Evolutionary conservation across 64 coral and sea anemone genomes (phyloP), one percentile per base, ranked within the genome.

Genomic region (Porites australiensis): DNA sequence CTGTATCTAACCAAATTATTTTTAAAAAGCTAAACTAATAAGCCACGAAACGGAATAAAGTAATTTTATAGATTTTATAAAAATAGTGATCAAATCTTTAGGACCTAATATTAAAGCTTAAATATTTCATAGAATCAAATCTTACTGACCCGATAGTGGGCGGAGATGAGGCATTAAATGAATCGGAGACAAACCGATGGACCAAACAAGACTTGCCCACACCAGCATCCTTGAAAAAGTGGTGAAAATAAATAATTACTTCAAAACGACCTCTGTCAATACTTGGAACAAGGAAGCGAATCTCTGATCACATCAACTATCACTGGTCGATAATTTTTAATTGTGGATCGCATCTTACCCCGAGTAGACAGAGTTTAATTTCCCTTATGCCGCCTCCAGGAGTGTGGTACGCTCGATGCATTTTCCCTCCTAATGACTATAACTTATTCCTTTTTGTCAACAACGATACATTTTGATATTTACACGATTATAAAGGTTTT

Each of bases 131-230:
- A 37, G 27, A 37, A 21, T 8, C 8, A 47, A 46, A 67, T 13
- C 27, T 37, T 37, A 37, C 93, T 95, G 55, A 99, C 98, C 98
- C 98, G 62, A 99, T 99, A 0, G 98, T 99, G 77, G 98, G 98
- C 13, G 91, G 91, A 8, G 98, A 99, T 13, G 94, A 50, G 0
- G 91, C 82, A 60, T 99, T 95, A 58, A 99, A 99, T 7, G 88
- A 57, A 92, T 99, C 98, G 0, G 98, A 99, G 0, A 99, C 98
- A 82, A 99, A 99, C 0, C 98, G 90, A 88, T 96, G 91, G 2
- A 99, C 98, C 16, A 99, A 89, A 86, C 98, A 99, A 0, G 94
- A 96, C 74, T 99, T 99, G 9, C 98, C 98, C 57, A 99, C 98
- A 74, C 98, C 98, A 63, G 98, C 94, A 89, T 99, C 98, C 98